Evolutionary conservation across 2,797 vertebrate species (phyloP).

Genomic region (Rhadinocentrus ornatus): DNA sequence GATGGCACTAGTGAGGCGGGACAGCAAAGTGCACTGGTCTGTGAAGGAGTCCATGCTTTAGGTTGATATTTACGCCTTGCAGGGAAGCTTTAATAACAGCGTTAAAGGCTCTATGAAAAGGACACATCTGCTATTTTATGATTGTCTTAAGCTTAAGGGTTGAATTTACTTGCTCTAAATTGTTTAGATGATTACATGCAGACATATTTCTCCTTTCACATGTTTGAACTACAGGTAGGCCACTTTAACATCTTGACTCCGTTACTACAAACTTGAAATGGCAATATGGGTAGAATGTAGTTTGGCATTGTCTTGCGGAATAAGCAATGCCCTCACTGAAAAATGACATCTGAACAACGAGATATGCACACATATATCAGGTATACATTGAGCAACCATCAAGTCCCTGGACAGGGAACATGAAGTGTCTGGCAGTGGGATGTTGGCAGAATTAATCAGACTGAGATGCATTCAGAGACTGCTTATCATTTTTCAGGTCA

Average conservation of each 20-base stretch:
- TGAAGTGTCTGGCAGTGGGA: neutral
- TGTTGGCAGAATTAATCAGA: neutral
- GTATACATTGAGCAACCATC: neutral
- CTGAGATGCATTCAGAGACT: neutral
- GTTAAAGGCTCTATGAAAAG: conserved; percentile 67
- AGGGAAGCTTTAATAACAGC: conserved; percentile 76
- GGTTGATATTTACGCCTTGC: conserved; percentile 78
- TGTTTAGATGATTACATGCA: conserved; percentile 21
- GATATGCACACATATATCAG: neutral
- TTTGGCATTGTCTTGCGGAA: neutral
- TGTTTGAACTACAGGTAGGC: neutral
- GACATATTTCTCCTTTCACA: neutral
- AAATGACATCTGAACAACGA: neutral
- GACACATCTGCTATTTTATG: conserved; percentile 30
- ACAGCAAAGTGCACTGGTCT: conserved; percentile 71
- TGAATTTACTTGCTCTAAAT: neutral
- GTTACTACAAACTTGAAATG: neutral
- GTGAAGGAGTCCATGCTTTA: conserved; percentile 76
- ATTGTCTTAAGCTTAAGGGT: conserved; percentile 30
- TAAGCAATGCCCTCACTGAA: neutral
- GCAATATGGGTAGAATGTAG: neutral
- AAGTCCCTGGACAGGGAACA: neutral
- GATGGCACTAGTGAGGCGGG: conserved; percentile 71
- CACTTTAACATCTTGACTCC: neutral
- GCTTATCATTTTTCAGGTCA: neutral